Evolutionary conservation across 30 jellyfish, hydroid and myxozoan genomes (phyloP).

Genomic region (Cassiopea andromeda): DNA sequence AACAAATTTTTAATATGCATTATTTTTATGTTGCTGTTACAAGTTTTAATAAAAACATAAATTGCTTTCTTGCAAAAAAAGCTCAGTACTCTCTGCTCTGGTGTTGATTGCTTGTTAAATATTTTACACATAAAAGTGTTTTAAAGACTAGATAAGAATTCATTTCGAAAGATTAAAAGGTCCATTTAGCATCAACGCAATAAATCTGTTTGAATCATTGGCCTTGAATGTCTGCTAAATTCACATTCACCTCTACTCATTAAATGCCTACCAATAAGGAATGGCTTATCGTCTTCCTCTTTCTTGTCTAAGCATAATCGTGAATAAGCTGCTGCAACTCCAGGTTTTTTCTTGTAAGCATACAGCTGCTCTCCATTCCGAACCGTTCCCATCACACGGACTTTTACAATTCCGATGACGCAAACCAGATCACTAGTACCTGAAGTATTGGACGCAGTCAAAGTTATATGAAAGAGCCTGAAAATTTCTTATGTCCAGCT

Average conservation of each 20-base stretch:
- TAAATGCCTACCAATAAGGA: slow-evolving; percentile 52
- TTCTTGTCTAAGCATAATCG: not conserved
- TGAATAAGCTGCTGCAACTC: slow-evolving; percentile 63
- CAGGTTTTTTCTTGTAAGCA: slow-evolving; percentile 56
- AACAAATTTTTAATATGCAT: not conserved
- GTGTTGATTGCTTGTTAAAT: no score
- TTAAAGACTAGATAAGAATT: no score
- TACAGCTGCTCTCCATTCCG: slow-evolving; percentile 69
- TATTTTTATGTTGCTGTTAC: no score
- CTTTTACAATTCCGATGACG: slow-evolving; percentile 71
- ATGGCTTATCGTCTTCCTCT: slow-evolving; percentile 25
- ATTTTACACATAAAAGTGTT: no score
- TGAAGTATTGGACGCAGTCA: not conserved
- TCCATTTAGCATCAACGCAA: no score
- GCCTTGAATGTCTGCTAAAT: not conserved
- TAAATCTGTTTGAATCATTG: no score
- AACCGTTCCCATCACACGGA: slow-evolving; percentile 62
- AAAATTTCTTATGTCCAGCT: no score
- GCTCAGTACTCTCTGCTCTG: no score
- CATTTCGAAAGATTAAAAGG: no score
- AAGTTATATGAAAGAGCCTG: not conserved
- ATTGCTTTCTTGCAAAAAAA: no score
- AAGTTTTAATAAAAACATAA: no score
- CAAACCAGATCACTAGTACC: slow-evolving; percentile 65
- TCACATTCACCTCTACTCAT: not conserved